Conservation (phyloP, 2,888 invertebrate genomes). For the Cataglyphis rosenhaueri region DNA sequence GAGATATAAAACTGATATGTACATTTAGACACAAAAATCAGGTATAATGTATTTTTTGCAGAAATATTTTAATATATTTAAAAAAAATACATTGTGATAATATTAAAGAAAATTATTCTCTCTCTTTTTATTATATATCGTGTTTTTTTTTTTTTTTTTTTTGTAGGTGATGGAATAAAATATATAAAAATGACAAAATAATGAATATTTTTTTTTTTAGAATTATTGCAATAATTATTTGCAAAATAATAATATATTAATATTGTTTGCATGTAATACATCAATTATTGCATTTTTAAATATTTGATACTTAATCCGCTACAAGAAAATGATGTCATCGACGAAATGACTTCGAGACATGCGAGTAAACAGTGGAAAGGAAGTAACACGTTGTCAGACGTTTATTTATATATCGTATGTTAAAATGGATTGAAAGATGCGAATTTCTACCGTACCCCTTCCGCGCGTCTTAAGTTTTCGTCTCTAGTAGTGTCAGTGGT, state of each 20-base stretch:
- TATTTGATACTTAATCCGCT: background rate
- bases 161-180: background rate
- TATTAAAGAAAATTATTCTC: background rate
- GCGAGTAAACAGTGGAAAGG: background rate
- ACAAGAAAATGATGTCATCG: constrained; percentile 17
- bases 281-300: background rate
- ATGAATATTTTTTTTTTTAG: background rate
- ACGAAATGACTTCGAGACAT: background rate
- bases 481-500: constrained; percentile 66
- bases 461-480: constrained; percentile 55
- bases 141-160: no score
- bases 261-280: no score
- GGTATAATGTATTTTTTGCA: background rate
- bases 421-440: constrained; percentile 58
- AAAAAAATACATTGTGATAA: background rate
- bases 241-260: no score
- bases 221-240: background rate
- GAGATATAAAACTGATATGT: background rate
- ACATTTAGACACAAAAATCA: no score
- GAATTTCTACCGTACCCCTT: constrained; percentile 38
- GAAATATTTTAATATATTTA: background rate
- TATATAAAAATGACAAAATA: background rate
- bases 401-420: constrained; percentile 40
- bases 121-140: background rate
- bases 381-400: constrained; percentile 14